A percentile compares a stretch with the other conserved stretches of the same genome.
phyloP scores from a whole-genome alignment of 2,888 invertebrate genomes.

The Adelphocoris suturalis region DNA sequence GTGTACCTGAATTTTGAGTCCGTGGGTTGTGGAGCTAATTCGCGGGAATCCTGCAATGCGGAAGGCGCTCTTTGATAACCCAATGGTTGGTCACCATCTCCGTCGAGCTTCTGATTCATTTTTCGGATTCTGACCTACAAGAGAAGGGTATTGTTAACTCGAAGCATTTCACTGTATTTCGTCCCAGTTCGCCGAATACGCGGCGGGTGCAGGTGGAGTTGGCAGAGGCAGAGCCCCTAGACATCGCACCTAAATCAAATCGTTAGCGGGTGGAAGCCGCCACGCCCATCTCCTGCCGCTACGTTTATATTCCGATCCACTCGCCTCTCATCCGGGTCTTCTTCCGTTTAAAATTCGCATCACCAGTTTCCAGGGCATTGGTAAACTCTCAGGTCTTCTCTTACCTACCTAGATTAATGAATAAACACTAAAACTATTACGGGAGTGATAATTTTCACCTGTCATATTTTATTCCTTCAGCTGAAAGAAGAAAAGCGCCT shows the following conservation, averaged over 20 bases:
- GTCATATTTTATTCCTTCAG: too few species aligned
- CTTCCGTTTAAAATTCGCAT: too few species aligned
- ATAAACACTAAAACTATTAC: too few species aligned
- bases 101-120: background rate
- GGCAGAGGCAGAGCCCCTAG: background rate
- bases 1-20: too few species aligned
- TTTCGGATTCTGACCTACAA: background rate
- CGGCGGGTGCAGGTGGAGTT: constrained; percentile 31
- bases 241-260: constrained; percentile 50
- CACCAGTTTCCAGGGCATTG: too few species aligned
- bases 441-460: too few species aligned
- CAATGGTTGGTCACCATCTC: background rate
- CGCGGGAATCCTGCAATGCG: too few species aligned
- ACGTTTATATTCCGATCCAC: constrained; percentile 21
- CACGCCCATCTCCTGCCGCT: constrained; percentile 48
- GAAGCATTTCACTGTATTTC: background rate
- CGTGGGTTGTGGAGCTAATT: too few species aligned
- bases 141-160: background rate
- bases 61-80: background rate
- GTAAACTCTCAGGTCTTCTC: too few species aligned
- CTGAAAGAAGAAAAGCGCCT: too few species aligned
- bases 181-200: background rate
- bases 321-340: background rate
- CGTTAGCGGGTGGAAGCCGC: constrained; percentile 51
- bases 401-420: too few species aligned